Evolutionary conservation across 2,797 vertebrate species (phyloP).

Genomic region (Oophaga sylvatica): DNA sequence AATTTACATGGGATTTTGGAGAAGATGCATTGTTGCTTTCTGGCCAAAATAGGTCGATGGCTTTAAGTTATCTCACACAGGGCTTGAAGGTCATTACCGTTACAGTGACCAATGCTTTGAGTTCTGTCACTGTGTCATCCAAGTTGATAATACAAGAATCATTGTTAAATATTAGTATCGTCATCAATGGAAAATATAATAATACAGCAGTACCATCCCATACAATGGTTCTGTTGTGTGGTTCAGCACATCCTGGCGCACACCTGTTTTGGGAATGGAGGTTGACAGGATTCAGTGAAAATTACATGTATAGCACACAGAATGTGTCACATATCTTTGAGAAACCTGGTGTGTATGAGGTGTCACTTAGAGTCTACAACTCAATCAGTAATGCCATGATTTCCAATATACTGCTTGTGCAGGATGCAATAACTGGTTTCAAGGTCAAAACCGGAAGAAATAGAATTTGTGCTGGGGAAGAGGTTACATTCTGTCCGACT

Average conservation of each 20-base stretch:
- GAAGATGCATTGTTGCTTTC: conserved; percentile 56
- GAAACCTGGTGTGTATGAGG: conserved; percentile 66
- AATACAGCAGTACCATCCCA: conserved; percentile 69
- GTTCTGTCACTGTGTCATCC: conserved; percentile 67
- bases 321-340: conserved; percentile 68
- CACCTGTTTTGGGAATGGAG: conserved; percentile 75
- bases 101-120: conserved; percentile 72
- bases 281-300: conserved; percentile 19
- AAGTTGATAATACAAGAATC: conserved; percentile 73
- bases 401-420: conserved; percentile 67
- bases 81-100: conserved; percentile 69
- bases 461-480: conserved; percentile 67
- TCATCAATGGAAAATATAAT: conserved; percentile 63
- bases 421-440: conserved; percentile 73
- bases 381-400: conserved; percentile 72
- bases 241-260: conserved; percentile 68
- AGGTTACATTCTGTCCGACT: conserved; percentile 67
- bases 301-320: conserved; percentile 59
- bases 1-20: conserved; percentile 74
- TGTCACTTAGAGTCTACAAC: conserved; percentile 78
- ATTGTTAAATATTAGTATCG: conserved; percentile 70
- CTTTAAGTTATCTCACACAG: conserved; percentile 68
- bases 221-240: conserved; percentile 64
- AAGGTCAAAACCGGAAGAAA: conserved; percentile 66
- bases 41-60: conserved; percentile 69